Percentiles rank a stretch among this genome's conserved stretches.
phyloP scores from a whole-genome alignment of 2,113 vertebrate genomes.

The Muntiacus reevesi region DNA sequence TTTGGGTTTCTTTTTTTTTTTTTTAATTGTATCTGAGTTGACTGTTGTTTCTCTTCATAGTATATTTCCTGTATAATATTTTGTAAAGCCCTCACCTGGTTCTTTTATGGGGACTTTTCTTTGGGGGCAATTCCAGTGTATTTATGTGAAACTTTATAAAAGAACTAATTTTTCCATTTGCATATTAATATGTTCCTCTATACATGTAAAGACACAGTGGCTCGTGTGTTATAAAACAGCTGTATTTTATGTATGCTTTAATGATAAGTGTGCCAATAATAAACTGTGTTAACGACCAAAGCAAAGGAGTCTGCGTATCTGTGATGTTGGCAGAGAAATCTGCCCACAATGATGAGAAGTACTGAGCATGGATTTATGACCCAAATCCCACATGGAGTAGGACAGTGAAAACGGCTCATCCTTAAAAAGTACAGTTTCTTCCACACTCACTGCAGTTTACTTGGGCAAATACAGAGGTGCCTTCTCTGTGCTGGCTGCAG shows the following conservation, averaged over 20 bases:
- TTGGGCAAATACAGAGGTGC: rapidly evolving
- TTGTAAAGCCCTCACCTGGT: conserved; percentile 85
- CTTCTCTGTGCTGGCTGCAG: rapidly evolving
- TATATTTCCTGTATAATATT: conserved; percentile 92
- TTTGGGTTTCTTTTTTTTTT: conserved; percentile 40
- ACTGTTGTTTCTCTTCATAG: conserved; percentile 82
- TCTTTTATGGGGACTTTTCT: conserved; percentile 75
- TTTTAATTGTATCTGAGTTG: conserved; percentile 83
- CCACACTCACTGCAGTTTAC: neutral
- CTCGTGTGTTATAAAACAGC: conserved; percentile 95
- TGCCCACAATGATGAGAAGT: neutral
- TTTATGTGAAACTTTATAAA: conserved; percentile 98
- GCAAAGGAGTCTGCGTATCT: conserved; percentile 41
- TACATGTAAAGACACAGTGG: conserved; percentile 95
- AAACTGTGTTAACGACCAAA: conserved; percentile 93
- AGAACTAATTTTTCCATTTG: conserved; percentile 93
- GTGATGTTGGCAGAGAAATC: neutral
- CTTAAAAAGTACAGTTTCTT: neutral
- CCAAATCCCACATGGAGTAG: neutral
- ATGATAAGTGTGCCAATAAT: conserved; percentile 99
- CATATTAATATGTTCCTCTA: conserved; percentile 94
- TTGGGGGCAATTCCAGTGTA: conserved; percentile 82
- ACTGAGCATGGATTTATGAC: neutral
- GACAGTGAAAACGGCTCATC: neutral
- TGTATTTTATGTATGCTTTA: conserved; percentile 99